Percentiles rank a stretch among this genome's conserved stretches.
phyloP scores from a whole-genome alignment of 2,797 vertebrate species.

The Pantherophis vulpinus region DNA sequence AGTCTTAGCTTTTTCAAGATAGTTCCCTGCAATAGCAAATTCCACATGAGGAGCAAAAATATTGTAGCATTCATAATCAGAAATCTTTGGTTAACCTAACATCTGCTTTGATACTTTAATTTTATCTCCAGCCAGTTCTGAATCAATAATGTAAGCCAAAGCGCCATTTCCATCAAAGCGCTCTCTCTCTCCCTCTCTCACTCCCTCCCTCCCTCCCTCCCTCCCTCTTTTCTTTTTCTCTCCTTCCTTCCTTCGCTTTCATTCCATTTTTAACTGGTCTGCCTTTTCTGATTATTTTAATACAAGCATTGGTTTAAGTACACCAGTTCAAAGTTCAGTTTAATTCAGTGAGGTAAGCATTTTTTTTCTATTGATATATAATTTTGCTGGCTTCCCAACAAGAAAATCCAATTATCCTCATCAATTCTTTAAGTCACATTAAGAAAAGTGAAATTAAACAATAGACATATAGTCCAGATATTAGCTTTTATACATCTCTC shows the following conservation, averaged over 20 bases:
- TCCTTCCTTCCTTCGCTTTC: not conserved
- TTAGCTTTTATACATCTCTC: not conserved
- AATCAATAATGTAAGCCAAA: not conserved
- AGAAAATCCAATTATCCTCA: not conserved
- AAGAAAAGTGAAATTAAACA: not conserved
- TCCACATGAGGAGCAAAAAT: not conserved
- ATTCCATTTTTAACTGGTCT: conserved; percentile 4
- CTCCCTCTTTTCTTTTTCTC: not conserved
- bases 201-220: not conserved
- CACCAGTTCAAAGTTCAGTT: not conserved
- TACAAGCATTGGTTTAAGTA: not conserved
- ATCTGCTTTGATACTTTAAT: not conserved
- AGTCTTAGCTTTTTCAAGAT: not conserved
- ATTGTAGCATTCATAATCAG: not conserved
- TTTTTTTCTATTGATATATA: not conserved
- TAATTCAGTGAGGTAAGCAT: conserved; percentile 5
- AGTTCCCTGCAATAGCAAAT: not conserved
- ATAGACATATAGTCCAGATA: not conserved
- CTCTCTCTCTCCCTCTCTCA: not conserved
- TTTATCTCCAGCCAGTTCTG: not conserved
- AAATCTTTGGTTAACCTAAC: not conserved
- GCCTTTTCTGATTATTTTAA: conserved; percentile 12
- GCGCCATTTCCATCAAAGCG: not conserved
- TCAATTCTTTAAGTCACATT: not conserved
- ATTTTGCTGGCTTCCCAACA: not conserved